These are phyloP conservation scores for Stigmatopora argus DNA, from an alignment of 2,113 vertebrate genomes.

Conservation along the genomic window DNA sequence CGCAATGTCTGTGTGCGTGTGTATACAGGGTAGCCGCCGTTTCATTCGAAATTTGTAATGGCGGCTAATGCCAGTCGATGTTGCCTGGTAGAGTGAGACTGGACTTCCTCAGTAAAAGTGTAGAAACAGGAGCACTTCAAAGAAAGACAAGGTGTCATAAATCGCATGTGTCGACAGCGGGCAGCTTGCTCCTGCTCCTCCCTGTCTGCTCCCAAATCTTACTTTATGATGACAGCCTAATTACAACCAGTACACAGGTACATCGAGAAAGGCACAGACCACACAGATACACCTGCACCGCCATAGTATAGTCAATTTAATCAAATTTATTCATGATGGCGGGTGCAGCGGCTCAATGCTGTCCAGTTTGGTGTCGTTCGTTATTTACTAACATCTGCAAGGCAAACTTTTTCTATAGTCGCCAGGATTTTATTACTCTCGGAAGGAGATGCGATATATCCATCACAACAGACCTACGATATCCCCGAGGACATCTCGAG, in stretches of 20 bases:
- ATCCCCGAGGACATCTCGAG: too few species aligned
- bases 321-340: too few species aligned
- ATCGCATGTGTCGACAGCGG: slow-evolving; percentile 40
- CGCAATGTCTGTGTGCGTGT: neutral
- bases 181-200: slow-evolving; percentile 47
- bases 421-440: too few species aligned
- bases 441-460: too few species aligned
- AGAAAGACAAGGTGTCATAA: slow-evolving; percentile 43
- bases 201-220: slow-evolving; percentile 36
- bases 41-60: slow-evolving; percentile 7
- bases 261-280: slow-evolving; percentile 7
- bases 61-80: slow-evolving; percentile 8
- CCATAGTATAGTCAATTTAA: too few species aligned
- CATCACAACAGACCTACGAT: too few species aligned
- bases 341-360: too few species aligned
- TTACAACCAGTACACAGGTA: slow-evolving; percentile 1
- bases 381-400: too few species aligned
- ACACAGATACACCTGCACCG: neutral
- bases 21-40: neutral
- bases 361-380: too few species aligned
- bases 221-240: neutral
- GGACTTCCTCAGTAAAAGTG: slow-evolving; percentile 13
- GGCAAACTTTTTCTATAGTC: too few species aligned
- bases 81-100: slow-evolving; percentile 14
- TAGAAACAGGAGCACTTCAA: slow-evolving; percentile 40